phyloP scores from a whole-genome alignment of 1,140 invertebrate species.

The Eriosoma lanigerum region DNA sequence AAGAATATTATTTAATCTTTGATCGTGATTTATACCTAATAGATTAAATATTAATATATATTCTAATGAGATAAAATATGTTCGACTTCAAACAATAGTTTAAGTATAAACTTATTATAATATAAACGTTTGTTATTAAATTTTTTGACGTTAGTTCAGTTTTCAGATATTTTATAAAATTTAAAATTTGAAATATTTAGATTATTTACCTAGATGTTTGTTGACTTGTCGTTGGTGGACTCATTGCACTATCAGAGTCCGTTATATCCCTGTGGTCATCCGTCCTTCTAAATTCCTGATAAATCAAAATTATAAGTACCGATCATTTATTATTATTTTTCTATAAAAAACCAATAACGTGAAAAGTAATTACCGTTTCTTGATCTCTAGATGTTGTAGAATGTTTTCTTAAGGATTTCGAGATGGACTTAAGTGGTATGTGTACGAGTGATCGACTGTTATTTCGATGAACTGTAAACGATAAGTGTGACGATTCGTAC shows the following conservation, averaged over 20 bases:
- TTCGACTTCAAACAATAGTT: no score
- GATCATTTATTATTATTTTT: background rate
- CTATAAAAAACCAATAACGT: background rate
- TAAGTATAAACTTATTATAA: no score
- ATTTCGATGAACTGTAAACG: constrained; percentile 65
- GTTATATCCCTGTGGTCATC: constrained; percentile 34
- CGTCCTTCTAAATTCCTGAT: constrained; percentile 1
- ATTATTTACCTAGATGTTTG: constrained; percentile 45
- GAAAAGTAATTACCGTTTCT: constrained; percentile 16
- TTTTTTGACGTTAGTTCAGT: no score
- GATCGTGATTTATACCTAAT: no score
- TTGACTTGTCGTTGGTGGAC: constrained; percentile 27
- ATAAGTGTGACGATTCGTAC: constrained; percentile 45
- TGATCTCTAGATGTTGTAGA: constrained; percentile 25
- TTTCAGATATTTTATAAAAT: no score
- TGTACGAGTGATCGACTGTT: constrained; percentile 69
- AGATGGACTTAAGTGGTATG: constrained; percentile 64
- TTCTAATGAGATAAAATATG: no score
- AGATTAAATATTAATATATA: no score
- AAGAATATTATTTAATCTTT: no score
- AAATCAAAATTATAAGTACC: background rate
- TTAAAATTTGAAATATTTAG: background rate
- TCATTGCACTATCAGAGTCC: constrained; percentile 41
- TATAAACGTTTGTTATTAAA: no score
- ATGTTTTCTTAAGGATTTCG: constrained; percentile 57